These are phyloP conservation scores for Clupea harengus DNA, from an alignment of 2,113 vertebrate species.

Conservation along the genomic window DNA sequence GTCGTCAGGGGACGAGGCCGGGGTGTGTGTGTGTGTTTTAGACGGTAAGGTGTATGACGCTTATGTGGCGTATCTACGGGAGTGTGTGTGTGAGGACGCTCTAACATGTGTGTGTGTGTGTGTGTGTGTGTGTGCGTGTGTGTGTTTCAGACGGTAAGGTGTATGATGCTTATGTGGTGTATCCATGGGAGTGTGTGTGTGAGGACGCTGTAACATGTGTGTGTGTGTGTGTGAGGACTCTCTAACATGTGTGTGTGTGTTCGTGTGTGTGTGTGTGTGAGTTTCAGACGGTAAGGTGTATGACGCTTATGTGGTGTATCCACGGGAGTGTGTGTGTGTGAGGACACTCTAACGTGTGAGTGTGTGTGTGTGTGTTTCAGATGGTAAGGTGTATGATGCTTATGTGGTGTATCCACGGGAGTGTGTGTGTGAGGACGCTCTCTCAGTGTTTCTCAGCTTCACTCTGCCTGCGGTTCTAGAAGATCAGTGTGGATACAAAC, in stretches of 20 bases:
- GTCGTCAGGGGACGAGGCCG: too few relatives aligned
- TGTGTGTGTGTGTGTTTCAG: slow-evolving; percentile 42
- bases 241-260: neutral
- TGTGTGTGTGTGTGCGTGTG: slow-evolving; percentile 23
- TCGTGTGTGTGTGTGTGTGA: too few relatives aligned
- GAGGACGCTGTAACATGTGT: too few relatives aligned
- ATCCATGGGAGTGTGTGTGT: too few relatives aligned
- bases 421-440: slow-evolving; percentile 28
- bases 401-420: slow-evolving; percentile 65
- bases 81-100: slow-evolving; percentile 32
- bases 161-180: too few relatives aligned
- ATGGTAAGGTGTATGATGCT: slow-evolving; percentile 61
- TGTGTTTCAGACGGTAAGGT: too few relatives aligned
- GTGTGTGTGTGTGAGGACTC: neutral
- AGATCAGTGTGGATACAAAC: slow-evolving; percentile 62
- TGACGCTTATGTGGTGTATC: slow-evolving; percentile 68
- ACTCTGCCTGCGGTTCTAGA: slow-evolving; percentile 62
- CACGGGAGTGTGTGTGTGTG: slow-evolving; percentile 42
- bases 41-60: slow-evolving; percentile 64
- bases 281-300: slow-evolving; percentile 57
- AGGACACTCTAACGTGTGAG: slow-evolving; percentile 20
- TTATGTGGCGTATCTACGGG: slow-evolving; percentile 61
- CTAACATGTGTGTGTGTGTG: slow-evolving; percentile 44
- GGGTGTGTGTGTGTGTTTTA: slow-evolving; percentile 32
- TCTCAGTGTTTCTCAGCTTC: slow-evolving; percentile 50